Base-by-base conservation (phyloP, 2,797 vertebrate genomes). In the Hippocampus kuda region DNA sequence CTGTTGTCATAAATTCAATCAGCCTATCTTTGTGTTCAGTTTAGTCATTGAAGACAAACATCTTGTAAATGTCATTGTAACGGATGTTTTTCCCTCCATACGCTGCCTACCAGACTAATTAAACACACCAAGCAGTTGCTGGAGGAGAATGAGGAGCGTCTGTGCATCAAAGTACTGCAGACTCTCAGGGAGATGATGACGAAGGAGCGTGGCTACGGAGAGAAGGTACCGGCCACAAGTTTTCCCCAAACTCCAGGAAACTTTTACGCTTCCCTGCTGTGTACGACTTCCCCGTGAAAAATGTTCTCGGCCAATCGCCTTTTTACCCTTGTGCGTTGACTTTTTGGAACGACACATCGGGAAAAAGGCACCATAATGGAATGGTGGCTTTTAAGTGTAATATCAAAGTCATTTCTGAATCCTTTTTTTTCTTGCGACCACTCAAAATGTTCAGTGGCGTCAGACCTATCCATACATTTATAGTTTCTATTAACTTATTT, bases 111-210 rank as follows among this genome's bases (percentile, higher is more conserved):
- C 89, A 99, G 97, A 85, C 84, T 99, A 69, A 99, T 99, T 80
- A 96, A 98, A 84, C 97, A 99, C 79, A 99, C 97, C 51, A 99
- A 99, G 42, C 97, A 98, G 84, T 85, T 99, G 57, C 89, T 99
- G 71, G 97, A 99, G 83, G 97, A 99, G 84, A 98, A 99, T 10
- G 97, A 99, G 81, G 97, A 99, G 87, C 95, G 97, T 13, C 87
- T 99, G 2, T 99, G 97, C 77, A 99, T 99, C 85, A 99, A 99
- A 86, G 97, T 99, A 1, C 86, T 99, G 56, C 96, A 98, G 91
- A 99, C 97, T 0, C 91, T 99, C 79, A 91, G 97, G 79, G 97
- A 99, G 86, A 99, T 99, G 97, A 99, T 99, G 97, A 97, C 95
- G 56, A 99, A 98, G 88, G 97, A 99, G 69, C 91, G 95, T 44